Evolutionary conservation across 2,888 invertebrate genomes (phyloP), one percentile per base, ranked within the genome.

Genomic region (Drosophila eohydei): DNA sequence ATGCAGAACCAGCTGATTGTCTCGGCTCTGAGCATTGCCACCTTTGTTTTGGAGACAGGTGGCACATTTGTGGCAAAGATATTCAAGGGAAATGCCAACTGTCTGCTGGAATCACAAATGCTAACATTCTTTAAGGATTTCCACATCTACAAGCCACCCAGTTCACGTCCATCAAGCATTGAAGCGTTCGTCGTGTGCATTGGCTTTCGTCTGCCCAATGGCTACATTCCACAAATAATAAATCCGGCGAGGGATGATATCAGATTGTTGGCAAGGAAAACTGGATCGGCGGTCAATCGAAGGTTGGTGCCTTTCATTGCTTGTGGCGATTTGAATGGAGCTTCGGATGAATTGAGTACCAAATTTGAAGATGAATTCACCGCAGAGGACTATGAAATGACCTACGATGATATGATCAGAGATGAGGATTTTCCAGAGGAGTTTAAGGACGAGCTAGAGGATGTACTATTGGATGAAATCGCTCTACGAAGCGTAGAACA

Each of bases 41-140:
- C 98, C 3, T 97, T 98, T 93, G 96, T 99, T n/a, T 93, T 99
- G 16, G 95, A 96, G 91, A 93, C 93, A 2, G 96, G 96, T 12
- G 99, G 99, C 26, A 96, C 96, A 28, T 99, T 99, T 94, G 96
- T 99, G 0, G 99, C 99, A 0, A 99, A 99, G 94, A 98, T 99
- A 91, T 99, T 99, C 91, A 95, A 99, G 78, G 98, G 98, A 0
- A 97, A 97, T 92, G 98, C 98, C 93, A 97, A 97, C 0, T 96
- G 96, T 7, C 93, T 99, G 0, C 93, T 99, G 2, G 98, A 97
- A 90, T 96, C 97, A 0, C 98, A 99, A 91, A 93, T 99, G 77
- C 95, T 96, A 88, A 95, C 97, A 77, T 97, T 99, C 93, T 99
- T 99, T 92, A 95, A 96, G 65, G 94, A 95, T 81, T 99, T 99